Evolutionary conservation across 2,113 vertebrate species (phyloP), one percentile per base, ranked within the genome.

Genomic region (Varanus komodoensis): DNA sequence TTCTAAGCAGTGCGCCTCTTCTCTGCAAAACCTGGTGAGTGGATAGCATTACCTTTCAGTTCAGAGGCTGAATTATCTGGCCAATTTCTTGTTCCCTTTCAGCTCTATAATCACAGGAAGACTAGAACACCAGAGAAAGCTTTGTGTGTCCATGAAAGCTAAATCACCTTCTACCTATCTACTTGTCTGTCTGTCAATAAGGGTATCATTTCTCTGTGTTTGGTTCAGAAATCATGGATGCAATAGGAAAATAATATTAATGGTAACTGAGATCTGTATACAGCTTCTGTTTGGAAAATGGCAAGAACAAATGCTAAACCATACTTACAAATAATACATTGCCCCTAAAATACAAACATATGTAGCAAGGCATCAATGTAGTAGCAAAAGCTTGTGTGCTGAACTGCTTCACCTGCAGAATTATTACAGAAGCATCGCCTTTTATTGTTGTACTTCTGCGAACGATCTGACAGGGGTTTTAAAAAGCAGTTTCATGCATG

Each of bases 401-500:
- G 25, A 73, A 84, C 1, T 67, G 69, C 83, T 38, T 88, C 4
- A 57, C 77, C 29, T 69, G 2, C 3, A 84, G 92, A 93, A 88
- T 52, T 92, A 91, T 87, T 94, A 34, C 12, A 82, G 50, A 88
- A 87, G 8, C 0, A 71, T 44, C 90, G 17, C 0, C 4, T 38
- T 71, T 78, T 89, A 61, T 90, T 80, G 77, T 82, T 38, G 17
- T 61, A 14, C 6, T 80, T 29, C n/a, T 27, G n/a, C 19, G 52
- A 93, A 85, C 84, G 54, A 1, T 91, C 68, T 82, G 75, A 9
- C 23, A 44, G 19, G 78, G 3, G 4, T 44, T 6, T 91, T 92
- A 9, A 78, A 89, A 89, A 84, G 7, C 29, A 64, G 0, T 21
- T 93, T 84, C 38, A 90, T 94, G n/a, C 90, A 61, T 90, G 7